Percentiles rank a stretch among this genome's conserved stretches.
Evolutionary conservation across 2,113 vertebrate genomes (phyloP).

Genomic region (Gadus chalcogrammus): DNA sequence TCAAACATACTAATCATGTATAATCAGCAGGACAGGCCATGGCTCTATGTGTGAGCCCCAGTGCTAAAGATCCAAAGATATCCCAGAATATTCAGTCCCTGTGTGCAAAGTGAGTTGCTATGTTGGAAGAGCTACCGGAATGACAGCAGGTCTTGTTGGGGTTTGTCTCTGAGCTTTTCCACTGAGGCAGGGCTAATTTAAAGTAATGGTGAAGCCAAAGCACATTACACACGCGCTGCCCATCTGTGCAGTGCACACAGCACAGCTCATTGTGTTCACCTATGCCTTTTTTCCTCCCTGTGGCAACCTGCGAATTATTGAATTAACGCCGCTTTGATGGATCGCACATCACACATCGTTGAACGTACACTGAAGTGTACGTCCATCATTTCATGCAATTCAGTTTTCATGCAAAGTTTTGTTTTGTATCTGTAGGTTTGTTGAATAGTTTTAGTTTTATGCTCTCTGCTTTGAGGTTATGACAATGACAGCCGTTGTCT

Average conservation of each 20-base stretch:
- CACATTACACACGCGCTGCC: conserved; percentile 26
- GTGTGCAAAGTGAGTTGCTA: too few species aligned
- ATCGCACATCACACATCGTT: not conserved
- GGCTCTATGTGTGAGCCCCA: too few species aligned
- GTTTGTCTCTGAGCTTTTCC: conserved; percentile 38
- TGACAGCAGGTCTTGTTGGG: conserved; percentile 34
- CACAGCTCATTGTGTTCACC: conserved; percentile 14
- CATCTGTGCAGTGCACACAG: conserved; percentile 48
- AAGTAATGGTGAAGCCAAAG: conserved; percentile 42
- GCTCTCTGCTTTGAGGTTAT: too few species aligned
- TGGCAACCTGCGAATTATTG: not conserved
- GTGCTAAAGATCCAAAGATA: too few species aligned
- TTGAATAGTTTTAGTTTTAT: too few species aligned
- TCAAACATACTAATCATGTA: too few species aligned
- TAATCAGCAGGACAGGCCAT: too few species aligned
- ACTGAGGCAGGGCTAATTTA: conserved; percentile 51
- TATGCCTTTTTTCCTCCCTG: conserved; percentile 8
- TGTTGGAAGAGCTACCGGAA: conserved; percentile 19
- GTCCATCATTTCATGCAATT: too few species aligned
- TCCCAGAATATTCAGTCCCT: too few species aligned
- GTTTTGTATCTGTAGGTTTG: too few species aligned
- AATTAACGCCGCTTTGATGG: not conserved
- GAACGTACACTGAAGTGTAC: not conserved
- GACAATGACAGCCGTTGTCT: too few species aligned
- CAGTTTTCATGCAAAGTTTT: too few species aligned